These are phyloP conservation scores for Chionodraco myersi DNA, from an alignment of 2,113 vertebrate genomes.

Conservation along the genomic window DNA sequence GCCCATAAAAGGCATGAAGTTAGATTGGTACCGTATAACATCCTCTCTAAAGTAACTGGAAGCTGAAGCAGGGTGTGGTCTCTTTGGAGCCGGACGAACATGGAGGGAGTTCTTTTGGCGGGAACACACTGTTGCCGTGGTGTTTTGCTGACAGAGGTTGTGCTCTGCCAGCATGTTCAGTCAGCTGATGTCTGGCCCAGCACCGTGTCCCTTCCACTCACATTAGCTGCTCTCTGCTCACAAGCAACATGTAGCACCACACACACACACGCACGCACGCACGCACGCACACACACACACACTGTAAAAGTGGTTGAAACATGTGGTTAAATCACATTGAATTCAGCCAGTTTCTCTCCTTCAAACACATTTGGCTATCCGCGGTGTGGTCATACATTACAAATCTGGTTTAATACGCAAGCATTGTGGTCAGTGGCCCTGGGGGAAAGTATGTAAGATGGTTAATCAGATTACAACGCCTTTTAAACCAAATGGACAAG, in stretches of 20 bases:
- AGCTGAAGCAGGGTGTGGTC: slow-evolving; percentile 7
- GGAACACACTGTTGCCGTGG: slow-evolving; percentile 24
- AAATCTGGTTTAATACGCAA: slow-evolving; percentile 31
- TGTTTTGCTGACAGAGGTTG: slow-evolving; percentile 54
- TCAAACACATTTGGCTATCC: neutral
- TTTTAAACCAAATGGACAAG: slow-evolving; percentile 17
- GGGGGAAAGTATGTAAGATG: slow-evolving; percentile 20
- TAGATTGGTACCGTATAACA: slow-evolving; percentile 18
- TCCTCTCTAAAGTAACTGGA: slow-evolving; percentile 14
- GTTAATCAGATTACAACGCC: slow-evolving; percentile 49
- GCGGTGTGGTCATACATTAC: slow-evolving; percentile 24
- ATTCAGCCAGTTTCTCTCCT: neutral
- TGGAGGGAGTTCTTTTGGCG: slow-evolving; percentile 23
- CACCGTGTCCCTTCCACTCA: slow-evolving; percentile 7
- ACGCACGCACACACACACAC: neutral
- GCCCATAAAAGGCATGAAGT: slow-evolving; percentile 58
- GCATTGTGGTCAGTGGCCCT: slow-evolving; percentile 25
- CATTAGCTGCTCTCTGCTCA: slow-evolving; percentile 8
- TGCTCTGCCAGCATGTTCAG: slow-evolving; percentile 59
- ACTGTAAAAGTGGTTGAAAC: neutral
- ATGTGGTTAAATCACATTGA: neutral
- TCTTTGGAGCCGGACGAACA: neutral
- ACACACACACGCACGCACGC: neutral
- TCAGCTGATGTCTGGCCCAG: slow-evolving; percentile 55
- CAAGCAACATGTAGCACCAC: neutral